These are phyloP conservation scores for Chaetura pelagica DNA, from an alignment of 2,113 vertebrate genomes.

Conservation along the genomic window DNA sequence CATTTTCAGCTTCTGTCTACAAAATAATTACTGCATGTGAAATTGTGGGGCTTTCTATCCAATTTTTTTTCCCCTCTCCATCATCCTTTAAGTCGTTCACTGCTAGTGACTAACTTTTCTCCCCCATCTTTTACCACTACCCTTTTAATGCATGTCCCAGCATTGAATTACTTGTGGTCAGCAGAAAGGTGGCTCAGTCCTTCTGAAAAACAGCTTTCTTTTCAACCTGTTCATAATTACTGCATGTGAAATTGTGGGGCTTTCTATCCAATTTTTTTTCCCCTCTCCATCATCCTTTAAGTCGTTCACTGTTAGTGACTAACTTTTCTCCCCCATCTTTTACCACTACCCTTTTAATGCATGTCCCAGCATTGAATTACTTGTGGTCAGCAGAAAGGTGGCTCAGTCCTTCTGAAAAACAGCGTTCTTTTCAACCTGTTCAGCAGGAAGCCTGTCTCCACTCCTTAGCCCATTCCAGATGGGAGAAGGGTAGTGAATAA, in stretches of 20 bases:
- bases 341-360: not conserved
- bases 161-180: slow-evolving; percentile 46
- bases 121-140: not conserved
- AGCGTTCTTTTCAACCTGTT: slow-evolving; percentile 57
- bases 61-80: not conserved
- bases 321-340: not conserved
- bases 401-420: slow-evolving; percentile 35
- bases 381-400: slow-evolving; percentile 48
- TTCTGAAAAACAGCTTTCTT: slow-evolving; percentile 45
- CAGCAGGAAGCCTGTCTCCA: slow-evolving; percentile 46
- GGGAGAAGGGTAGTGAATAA: slow-evolving; percentile 46
- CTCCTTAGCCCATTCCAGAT: slow-evolving; percentile 18
- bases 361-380: not conserved
- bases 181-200: slow-evolving; percentile 42
- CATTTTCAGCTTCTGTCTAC: not conserved
- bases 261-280: not conserved
- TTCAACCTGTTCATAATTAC: slow-evolving; percentile 63
- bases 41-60: not conserved
- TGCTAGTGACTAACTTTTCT: not conserved
- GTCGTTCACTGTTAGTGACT: not conserved
- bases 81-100: not conserved
- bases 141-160: not conserved
- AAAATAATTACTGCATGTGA: not conserved
- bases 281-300: not conserved
- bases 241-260: not conserved